Percentiles rank a stretch among this genome's conserved stretches.
These are phyloP conservation scores for Agonopterix subpropinquella DNA, from an alignment of 2,888 invertebrate species.

Conservation along the genomic window DNA sequence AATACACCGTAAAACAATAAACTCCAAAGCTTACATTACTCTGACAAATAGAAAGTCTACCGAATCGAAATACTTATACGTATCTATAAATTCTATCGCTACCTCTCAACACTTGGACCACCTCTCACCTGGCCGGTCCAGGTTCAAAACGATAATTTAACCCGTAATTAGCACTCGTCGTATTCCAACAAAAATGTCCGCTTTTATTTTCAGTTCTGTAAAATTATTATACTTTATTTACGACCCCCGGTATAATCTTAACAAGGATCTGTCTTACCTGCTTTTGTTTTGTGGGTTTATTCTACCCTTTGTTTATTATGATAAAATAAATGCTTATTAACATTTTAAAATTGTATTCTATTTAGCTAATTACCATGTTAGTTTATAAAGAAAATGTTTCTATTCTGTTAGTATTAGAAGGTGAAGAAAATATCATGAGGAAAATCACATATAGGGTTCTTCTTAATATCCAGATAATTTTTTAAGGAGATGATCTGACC, in stretches of 20 bases:
- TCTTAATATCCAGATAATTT: too few relatives aligned
- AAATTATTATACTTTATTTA: constrained; percentile 58
- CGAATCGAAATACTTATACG: too few relatives aligned
- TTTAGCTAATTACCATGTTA: too few relatives aligned
- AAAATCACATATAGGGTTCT: too few relatives aligned
- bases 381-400: too few relatives aligned
- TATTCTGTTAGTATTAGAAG: too few relatives aligned
- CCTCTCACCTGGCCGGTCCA: constrained; percentile 17
- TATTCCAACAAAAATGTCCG: constrained; percentile 62
- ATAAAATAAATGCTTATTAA: neutral
- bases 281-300: neutral
- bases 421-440: too few relatives aligned
- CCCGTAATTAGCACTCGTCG: constrained; percentile 66
- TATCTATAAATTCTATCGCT: constrained; percentile 6
- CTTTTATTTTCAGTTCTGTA: constrained; percentile 40
- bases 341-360: neutral
- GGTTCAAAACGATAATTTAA: constrained; percentile 58
- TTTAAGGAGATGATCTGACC: too few relatives aligned
- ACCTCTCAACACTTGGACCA: constrained; percentile 14
- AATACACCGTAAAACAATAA: too few relatives aligned
- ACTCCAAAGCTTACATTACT: too few relatives aligned
- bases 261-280: constrained; percentile 24
- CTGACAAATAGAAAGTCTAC: too few relatives aligned
- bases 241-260: constrained; percentile 41
- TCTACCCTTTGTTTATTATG: neutral